Evolutionary conservation across 2,888 invertebrate species (phyloP), one percentile per base, ranked within the genome.

Genomic region (Troilus luridus): DNA sequence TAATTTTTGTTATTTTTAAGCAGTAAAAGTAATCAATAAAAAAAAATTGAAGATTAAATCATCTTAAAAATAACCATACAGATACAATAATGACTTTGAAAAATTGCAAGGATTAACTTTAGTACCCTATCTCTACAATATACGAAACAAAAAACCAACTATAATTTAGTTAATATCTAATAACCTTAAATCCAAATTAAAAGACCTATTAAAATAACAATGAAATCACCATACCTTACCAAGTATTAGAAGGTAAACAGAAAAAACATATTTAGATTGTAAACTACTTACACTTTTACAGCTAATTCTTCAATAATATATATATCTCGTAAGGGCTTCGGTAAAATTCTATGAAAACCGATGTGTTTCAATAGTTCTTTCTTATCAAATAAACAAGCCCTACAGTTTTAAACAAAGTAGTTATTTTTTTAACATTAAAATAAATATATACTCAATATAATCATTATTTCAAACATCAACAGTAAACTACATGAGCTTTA

Each of bases 231-330:
- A 62, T 62, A n/a, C 21, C 7, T 60, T 6, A 6, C 7, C n/a
- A 67, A 67, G 5, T 67, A 27, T 67, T 5, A 67, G 6, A 3
- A 12, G 72, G 19, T 7, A 17, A 17, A 17, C 14, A 72, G 14
- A 12, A 72, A 72, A 27, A 72, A 11, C 19, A 8, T 41, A 77
- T 41, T 77, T 41, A 17, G n/a, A 85, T 21, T 81, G 21, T 21
- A 81, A 11, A 85, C 5, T 54, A 56, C 85, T 85, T 85, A 85
- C 85, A 58, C 9, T 56, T 85, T 21, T n/a, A 12, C 6, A 58
- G 54, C n/a, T 85, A 85, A 56, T 85, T 85, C 85, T 85, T 85
- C 85, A n/a, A 85, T 11, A 11, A 85, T 1, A 58, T n/a, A 85
- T 6, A 85, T 58, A 56, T 85, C 11, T 85, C 56, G 56, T 56